A percentile compares a stretch with the other conserved stretches of the same genome.
Evolutionary conservation across 92 coral and sea anemone species (phyloP).

Genomic region (Bergia puertoricense): DNA sequence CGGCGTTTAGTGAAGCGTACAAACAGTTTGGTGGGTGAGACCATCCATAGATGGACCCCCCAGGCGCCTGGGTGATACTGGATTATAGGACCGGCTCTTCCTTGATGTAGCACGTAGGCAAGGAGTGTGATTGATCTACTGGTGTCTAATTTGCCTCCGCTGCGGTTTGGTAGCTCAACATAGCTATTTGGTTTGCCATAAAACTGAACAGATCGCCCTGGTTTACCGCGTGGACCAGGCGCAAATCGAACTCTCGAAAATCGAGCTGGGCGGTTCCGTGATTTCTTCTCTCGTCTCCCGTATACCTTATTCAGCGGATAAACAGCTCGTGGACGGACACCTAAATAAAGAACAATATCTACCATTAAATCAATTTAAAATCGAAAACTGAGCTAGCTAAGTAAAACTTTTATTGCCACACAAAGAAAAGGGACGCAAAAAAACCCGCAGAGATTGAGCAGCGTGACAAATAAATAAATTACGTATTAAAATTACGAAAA

Average conservation of each 20-base stretch:
- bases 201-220: slow-evolving; percentile 10
- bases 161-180: slow-evolving; percentile 29
- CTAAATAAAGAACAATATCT: neutral
- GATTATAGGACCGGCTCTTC: slow-evolving; percentile 17
- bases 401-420: neutral
- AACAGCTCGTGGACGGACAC: slow-evolving; percentile 36
- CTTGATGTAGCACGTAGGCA: slow-evolving; percentile 14
- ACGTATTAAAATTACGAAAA: no score
- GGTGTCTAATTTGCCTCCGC: slow-evolving; percentile 15
- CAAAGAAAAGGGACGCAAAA: no score
- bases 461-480: no score
- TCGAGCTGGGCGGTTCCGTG: slow-evolving; percentile 9
- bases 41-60: slow-evolving; percentile 35
- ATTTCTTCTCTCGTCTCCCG: neutral
- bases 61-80: slow-evolving; percentile 25
- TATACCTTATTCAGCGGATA: slow-evolving; percentile 7
- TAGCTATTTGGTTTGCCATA: slow-evolving; percentile 33
- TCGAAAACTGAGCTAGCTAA: neutral
- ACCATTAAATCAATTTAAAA: neutral
- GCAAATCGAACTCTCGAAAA: neutral
- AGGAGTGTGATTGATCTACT: slow-evolving; percentile 15
- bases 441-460: no score
- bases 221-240: slow-evolving; percentile 23
- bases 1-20: slow-evolving; percentile 30
- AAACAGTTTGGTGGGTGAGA: neutral